These are phyloP conservation scores for Orgyia antiqua DNA, from an alignment of 2,888 invertebrate genomes.

Conservation along the genomic window DNA sequence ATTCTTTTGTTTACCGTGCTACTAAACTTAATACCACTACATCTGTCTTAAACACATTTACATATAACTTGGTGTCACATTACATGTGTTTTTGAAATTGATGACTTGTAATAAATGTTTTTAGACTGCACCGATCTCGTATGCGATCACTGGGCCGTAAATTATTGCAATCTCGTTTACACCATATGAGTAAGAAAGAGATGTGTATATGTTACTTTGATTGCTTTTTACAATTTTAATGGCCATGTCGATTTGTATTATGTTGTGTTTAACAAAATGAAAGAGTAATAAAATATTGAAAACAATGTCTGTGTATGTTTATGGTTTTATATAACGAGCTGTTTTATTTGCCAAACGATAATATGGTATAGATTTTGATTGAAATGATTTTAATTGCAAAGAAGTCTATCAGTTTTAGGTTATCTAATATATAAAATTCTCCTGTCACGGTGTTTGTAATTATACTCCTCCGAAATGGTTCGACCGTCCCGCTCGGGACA, in stretches of 20 bases:
- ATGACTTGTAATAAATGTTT: slow-evolving; percentile 69
- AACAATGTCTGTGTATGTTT: slow-evolving; percentile 39
- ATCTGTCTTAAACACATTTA: slow-evolving; percentile 42
- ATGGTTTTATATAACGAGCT: too few species aligned
- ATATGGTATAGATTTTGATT: too few species aligned
- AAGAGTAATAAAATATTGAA: slow-evolving; percentile 39
- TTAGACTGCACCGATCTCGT: slow-evolving; percentile 56
- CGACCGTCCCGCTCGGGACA: too few species aligned
- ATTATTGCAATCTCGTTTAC: slow-evolving; percentile 31
- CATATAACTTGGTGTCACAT: slow-evolving; percentile 59
- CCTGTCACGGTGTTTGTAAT: too few species aligned
- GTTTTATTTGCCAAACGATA: too few species aligned
- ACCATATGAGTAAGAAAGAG: slow-evolving; percentile 27
- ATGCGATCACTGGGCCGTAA: slow-evolving; percentile 46
- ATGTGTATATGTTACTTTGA: slow-evolving; percentile 29
- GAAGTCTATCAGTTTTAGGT: too few species aligned
- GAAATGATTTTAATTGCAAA: too few species aligned
- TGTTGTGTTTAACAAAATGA: slow-evolving; percentile 37
- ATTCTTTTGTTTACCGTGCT: too few species aligned
- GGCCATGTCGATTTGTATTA: slow-evolving; percentile 54
- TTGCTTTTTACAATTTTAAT: slow-evolving; percentile 52
- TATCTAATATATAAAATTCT: too few species aligned
- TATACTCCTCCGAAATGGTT: too few species aligned
- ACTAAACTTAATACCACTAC: slow-evolving; percentile 32
- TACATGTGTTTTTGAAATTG: slow-evolving; percentile 68